Conservation (phyloP, 2,113 vertebrate species). For the Cyphomyrus plagiostoma region DNA sequence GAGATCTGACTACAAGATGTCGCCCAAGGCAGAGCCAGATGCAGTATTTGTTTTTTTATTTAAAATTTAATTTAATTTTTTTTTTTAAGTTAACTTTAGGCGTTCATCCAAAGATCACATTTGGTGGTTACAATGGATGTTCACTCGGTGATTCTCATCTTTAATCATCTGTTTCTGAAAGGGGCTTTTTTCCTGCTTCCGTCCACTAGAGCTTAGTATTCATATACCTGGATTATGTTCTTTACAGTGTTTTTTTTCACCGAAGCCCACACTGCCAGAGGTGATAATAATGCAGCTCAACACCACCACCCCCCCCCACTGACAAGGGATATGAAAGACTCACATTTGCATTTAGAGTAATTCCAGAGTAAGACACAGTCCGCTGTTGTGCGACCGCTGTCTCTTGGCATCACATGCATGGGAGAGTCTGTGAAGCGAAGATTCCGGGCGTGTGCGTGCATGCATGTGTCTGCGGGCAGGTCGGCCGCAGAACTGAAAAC, state of each 20-base stretch:
- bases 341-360: conserved; percentile 23
- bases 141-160: neutral
- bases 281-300: conserved; percentile 11
- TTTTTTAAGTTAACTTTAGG: conserved; percentile 4
- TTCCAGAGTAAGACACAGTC: neutral
- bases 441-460: neutral
- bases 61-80: neutral
- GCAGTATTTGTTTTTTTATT: neutral
- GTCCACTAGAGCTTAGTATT: neutral
- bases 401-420: neutral
- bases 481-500: neutral
- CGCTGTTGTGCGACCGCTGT: neutral
- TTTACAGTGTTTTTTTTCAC: neutral
- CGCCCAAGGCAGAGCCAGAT: neutral
- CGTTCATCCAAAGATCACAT: neutral
- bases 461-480: neutral
- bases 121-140: neutral
- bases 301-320: neutral
- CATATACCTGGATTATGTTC: neutral
- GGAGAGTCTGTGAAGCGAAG: neutral
- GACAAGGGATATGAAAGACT: conserved; percentile 12
- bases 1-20: neutral
- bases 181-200: neutral
- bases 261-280: neutral
- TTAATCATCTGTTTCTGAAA: conserved; percentile 14